These are phyloP conservation scores for Drosophila longiperda DNA, from an alignment of 2,888 invertebrate genomes.

Conservation along the genomic window DNA sequence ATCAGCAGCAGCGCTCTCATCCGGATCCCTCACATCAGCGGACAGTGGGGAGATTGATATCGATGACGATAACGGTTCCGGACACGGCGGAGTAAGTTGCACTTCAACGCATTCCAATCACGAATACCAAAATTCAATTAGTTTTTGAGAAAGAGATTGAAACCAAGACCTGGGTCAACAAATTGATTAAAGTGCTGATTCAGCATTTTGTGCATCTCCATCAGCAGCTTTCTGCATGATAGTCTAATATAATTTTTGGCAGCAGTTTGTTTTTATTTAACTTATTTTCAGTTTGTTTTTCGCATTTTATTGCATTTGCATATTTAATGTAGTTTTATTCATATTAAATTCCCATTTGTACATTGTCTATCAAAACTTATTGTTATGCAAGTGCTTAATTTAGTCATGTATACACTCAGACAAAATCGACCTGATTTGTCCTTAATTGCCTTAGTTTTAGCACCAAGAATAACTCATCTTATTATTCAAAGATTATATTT, in stretches of 20 bases:
- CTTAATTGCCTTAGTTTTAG: constrained; percentile 25
- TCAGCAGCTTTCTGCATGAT: not conserved
- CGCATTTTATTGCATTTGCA: constrained; percentile 38
- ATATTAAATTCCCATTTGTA: constrained; percentile 46
- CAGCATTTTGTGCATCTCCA: not conserved
- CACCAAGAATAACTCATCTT: not conserved
- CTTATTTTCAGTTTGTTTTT: constrained; percentile 23
- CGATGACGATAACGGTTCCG: constrained; percentile 91
- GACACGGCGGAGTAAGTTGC: constrained; percentile 88
- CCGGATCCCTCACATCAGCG: constrained; percentile 68
- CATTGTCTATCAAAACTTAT: constrained; percentile 35
- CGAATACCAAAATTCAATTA: constrained; percentile 23
- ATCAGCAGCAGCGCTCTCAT: constrained; percentile 69
- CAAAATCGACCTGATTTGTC: not conserved
- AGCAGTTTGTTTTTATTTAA: constrained; percentile 8
- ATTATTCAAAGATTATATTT: not conserved
- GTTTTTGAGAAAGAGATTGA: constrained; percentile 27
- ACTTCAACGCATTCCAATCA: constrained; percentile 11
- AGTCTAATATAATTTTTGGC: constrained; percentile 17
- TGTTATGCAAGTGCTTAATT: constrained; percentile 21
- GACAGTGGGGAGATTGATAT: constrained; percentile 88
- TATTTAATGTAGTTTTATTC: constrained; percentile 41
- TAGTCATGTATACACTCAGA: not conserved
- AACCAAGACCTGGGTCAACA: constrained; percentile 23
- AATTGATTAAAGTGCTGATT: constrained; percentile 11